A percentile compares a stretch with the other conserved stretches of the same genome.
phyloP scores from a whole-genome alignment of 2,888 invertebrate genomes.

The Erebia palarica region DNA sequence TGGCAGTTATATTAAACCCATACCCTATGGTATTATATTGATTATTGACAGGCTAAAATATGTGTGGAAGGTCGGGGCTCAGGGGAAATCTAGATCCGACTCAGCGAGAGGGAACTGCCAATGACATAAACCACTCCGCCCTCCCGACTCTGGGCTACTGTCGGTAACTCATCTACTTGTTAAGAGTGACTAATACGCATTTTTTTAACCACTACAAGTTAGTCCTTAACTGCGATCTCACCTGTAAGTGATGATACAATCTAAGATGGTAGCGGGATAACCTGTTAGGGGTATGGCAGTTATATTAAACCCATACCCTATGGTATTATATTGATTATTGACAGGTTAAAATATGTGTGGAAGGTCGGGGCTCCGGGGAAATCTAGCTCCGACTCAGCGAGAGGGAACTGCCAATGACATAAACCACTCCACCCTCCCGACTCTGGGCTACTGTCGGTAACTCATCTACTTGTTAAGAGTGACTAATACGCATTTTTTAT shows the following conservation, averaged over 20 bases:
- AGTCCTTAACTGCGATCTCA: too few relatives aligned
- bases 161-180: not conserved
- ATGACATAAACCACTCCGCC: conserved; percentile 1
- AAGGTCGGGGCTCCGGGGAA: not conserved
- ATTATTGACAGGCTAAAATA: not conserved
- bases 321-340: not conserved
- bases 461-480: not conserved
- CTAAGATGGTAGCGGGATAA: too few relatives aligned
- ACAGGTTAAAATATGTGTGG: not conserved
- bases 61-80: not conserved
- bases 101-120: not conserved
- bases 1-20: too few relatives aligned
- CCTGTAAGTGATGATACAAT: too few relatives aligned
- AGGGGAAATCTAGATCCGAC: not conserved
- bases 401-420: not conserved
- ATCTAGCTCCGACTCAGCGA: not conserved
- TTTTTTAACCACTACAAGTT: too few relatives aligned
- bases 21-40: too few relatives aligned
- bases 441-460: not conserved
- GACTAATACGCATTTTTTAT: too few relatives aligned
- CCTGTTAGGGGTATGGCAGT: too few relatives aligned
- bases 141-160: not conserved
- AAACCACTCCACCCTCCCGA: not conserved
- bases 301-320: too few relatives aligned
- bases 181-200: too few relatives aligned